Conservation (phyloP, 1,140 invertebrate species). For the Nephotettix cincticeps region DNA sequence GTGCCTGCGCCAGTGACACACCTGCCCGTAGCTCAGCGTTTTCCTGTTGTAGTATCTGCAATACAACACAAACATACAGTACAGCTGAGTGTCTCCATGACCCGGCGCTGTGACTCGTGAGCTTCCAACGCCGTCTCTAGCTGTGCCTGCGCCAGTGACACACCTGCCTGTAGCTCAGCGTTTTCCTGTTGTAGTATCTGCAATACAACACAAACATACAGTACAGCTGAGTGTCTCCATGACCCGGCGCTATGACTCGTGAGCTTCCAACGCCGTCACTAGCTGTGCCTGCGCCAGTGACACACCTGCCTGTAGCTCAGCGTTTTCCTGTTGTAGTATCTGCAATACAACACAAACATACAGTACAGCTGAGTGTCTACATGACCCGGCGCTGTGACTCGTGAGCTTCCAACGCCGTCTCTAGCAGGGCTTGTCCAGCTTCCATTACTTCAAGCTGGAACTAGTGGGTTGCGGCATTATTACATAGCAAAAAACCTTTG, state of each 20-base stretch:
- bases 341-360: too few species aligned
- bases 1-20: slow-evolving; percentile 73
- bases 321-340: slow-evolving; percentile 70
- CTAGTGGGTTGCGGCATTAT: too few species aligned
- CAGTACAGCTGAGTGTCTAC: slow-evolving; percentile 77
- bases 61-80: too few species aligned
- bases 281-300: slow-evolving; percentile 79
- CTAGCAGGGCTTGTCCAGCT: slow-evolving; percentile 84
- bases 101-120: slow-evolving; percentile 81
- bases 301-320: slow-evolving; percentile 66
- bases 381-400: slow-evolving; percentile 83
- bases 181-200: slow-evolving; percentile 71
- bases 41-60: slow-evolving; percentile 66
- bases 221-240: slow-evolving; percentile 76
- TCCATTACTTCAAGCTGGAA: too few species aligned
- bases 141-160: slow-evolving; percentile 77
- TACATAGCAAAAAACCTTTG: too few species aligned
- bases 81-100: slow-evolving; percentile 82
- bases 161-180: slow-evolving; percentile 65
- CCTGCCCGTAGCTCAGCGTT: slow-evolving; percentile 70
- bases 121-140: slow-evolving; percentile 76
- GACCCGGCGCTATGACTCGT: slow-evolving; percentile 82
- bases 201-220: too few species aligned
- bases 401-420: slow-evolving; percentile 75
- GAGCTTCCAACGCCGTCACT: slow-evolving; percentile 74